Base-by-base conservation (phyloP, 2,888 invertebrate species). In the Phalangium opilio region DNA sequence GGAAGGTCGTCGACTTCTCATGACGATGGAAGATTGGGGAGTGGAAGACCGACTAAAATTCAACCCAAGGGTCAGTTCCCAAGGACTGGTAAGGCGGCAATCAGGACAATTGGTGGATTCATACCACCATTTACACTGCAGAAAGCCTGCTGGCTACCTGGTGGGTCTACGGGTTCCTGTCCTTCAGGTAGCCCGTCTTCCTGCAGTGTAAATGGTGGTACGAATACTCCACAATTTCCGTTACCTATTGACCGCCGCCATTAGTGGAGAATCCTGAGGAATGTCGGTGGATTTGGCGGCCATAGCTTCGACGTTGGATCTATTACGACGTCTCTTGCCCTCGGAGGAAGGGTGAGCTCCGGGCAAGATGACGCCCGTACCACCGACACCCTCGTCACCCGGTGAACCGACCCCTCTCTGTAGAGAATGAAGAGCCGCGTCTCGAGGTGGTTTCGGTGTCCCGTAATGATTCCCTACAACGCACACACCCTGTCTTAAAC, bases 381-480 rank as follows among this genome's bases (percentile, higher is more conserved):
- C 47, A 17, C 52, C 50, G 43, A 51, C 45, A 43, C 56, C 51
- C 17, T 58, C 53, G 46, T 55, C 48, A 8, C 27, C 27, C 27
- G 27, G 5, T 4, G 27, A 27, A 8, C 27, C 27, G 5, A 4
- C 27, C 5, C 27, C 27, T 45, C 59, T 60, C 47, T 58, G 60
- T 45, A 59, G 58, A 32, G 58, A 56, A 43, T 58, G 58, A 14
- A 59, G 57, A 42, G 62, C 60, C 35, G 61, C 61, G 48, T 66
- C 64, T 21, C 62, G 60, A 5, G 63, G 65, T 27, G 75, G 75
- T 57, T 71, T 73, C 1, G 75, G 75, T 8, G 75, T 75, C 33
- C 75, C 75, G 67, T 75, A 75, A 61, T 73, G 72, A 62, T 75
- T 74, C 36, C 74, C 74, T 73, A 57, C 3, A 49, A 53, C 20